Evolutionary conservation across 1,140 invertebrate species (phyloP), one percentile per base, ranked within the genome.

Genomic region (Limonius californicus): DNA sequence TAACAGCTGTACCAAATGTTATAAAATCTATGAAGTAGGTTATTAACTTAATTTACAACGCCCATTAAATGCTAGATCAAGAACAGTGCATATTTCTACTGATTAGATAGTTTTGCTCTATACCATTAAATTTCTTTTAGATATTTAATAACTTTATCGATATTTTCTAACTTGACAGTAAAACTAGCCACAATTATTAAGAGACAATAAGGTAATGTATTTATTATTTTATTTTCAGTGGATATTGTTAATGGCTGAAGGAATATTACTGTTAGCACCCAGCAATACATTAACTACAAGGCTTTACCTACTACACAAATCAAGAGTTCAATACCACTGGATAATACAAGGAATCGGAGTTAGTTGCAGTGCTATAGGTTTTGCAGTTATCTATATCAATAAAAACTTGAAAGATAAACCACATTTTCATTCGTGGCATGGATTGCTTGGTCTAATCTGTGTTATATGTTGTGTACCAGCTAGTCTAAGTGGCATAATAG

Each of bases 171-270:
- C n/a, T n/a, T n/a, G n/a, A n/a, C n/a, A n/a, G n/a, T n/a, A n/a
- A n/a, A n/a, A n/a, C n/a, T n/a, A n/a, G n/a, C n/a, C n/a, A n/a
- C n/a, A n/a, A n/a, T n/a, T n/a, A n/a, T n/a, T n/a, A n/a, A n/a
- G n/a, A n/a, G n/a, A n/a, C n/a, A n/a, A n/a, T n/a, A n/a, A n/a
- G n/a, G 32, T 35, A 35, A 35, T 35, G 7, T 12, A n/a, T n/a
- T n/a, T n/a, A n/a, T n/a, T n/a, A n/a, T n/a, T n/a, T n/a, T n/a
- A n/a, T n/a, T 61, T 56, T 11, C 14, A 55, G 59, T 61, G 59
- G 59, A 43, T 27, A 16, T 32, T 61, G 9, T 23, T 61, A 27
- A 61, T 55, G 59, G 20, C 23, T 11, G 54, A 61, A 56, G 53
- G 59, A 1, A 56, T 45, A 20, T 30, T 61, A 18, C 6, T 21